A percentile compares a stretch with the other conserved stretches of the same genome.
Conservation (phyloP, 2,797 vertebrate species). For the Pyrocephalus nanus region DNA sequence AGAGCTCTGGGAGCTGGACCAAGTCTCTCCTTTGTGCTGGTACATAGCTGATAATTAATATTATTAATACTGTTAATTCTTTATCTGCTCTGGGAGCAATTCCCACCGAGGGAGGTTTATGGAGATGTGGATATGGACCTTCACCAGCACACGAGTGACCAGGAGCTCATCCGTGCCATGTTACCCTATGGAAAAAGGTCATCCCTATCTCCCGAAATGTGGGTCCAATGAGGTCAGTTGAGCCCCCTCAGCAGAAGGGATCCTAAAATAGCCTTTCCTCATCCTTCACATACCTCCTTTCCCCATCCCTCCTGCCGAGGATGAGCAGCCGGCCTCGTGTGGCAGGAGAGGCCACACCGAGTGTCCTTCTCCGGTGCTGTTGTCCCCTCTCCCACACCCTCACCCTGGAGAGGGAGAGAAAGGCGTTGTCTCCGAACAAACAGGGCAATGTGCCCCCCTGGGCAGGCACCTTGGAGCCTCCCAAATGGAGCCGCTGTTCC, state of each 20-base stretch:
- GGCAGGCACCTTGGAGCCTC: constrained; percentile 67
- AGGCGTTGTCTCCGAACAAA: constrained; percentile 63
- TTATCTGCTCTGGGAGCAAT: neutral
- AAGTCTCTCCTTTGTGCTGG: neutral
- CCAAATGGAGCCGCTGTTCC: constrained; percentile 75
- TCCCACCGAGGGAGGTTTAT: neutral
- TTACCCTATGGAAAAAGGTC: neutral
- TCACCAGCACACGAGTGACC: rapidly evolving
- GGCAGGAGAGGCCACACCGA: neutral
- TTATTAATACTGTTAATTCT: rapidly evolving
- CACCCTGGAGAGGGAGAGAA: neutral
- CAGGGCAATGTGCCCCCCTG: constrained; percentile 60
- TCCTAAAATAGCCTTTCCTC: neutral
- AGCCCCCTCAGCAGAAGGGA: neutral
- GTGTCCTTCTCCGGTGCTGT: neutral
- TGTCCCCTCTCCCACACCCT: neutral
- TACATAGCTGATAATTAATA: neutral
- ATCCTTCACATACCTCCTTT: neutral
- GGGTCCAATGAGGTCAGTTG: neutral
- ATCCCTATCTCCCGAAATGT: neutral
- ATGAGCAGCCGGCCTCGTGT: neutral
- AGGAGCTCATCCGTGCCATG: rapidly evolving
- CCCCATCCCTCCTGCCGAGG: neutral
- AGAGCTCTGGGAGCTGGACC: neutral
- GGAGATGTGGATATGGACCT: neutral